A percentile compares a stretch with the other conserved stretches of the same genome.
Conservation (phyloP, 2,797 vertebrate species). For the Gymnothorax reevesii region DNA sequence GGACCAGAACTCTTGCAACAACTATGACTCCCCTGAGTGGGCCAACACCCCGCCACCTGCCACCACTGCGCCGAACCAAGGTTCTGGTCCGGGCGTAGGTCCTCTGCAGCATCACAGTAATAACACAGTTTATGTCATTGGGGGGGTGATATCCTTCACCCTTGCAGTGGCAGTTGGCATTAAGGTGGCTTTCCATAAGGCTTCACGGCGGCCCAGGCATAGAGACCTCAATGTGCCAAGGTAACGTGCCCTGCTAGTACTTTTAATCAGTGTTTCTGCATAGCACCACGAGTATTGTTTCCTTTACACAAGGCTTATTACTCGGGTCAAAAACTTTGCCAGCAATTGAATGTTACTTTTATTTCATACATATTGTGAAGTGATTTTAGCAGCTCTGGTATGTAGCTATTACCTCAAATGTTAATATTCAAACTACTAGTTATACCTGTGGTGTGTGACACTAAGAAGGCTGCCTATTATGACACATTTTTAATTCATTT, state of each 20-base stretch:
- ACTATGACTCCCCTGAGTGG: constrained; percentile 86
- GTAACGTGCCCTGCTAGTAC: constrained; percentile 55
- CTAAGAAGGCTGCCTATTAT: neutral
- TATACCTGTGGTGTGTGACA: neutral
- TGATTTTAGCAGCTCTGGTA: neutral
- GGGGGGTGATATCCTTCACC: constrained; percentile 88
- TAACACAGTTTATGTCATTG: constrained; percentile 89
- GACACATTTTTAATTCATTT: neutral
- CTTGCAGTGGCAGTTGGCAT: constrained; percentile 86
- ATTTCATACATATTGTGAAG: neutral
- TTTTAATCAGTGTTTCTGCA: neutral
- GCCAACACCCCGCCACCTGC: constrained; percentile 79
- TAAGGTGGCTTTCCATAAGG: constrained; percentile 91
- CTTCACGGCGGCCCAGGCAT: constrained; percentile 83
- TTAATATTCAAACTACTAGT: neutral
- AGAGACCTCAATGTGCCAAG: constrained; percentile 90
- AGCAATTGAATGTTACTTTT: neutral
- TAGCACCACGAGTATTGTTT: neutral
- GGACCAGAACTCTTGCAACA: constrained; percentile 83
- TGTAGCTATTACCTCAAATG: neutral
- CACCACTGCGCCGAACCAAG: constrained; percentile 60
- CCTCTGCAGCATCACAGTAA: constrained; percentile 78
- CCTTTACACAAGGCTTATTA: neutral
- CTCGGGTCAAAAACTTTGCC: neutral
- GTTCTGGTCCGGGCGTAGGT: constrained; percentile 70